A percentile compares a stretch with the other conserved stretches of the same genome.
These are phyloP conservation scores for Scaptomyza hsui DNA, from an alignment of 1,140 invertebrate species.

Conservation along the genomic window DNA sequence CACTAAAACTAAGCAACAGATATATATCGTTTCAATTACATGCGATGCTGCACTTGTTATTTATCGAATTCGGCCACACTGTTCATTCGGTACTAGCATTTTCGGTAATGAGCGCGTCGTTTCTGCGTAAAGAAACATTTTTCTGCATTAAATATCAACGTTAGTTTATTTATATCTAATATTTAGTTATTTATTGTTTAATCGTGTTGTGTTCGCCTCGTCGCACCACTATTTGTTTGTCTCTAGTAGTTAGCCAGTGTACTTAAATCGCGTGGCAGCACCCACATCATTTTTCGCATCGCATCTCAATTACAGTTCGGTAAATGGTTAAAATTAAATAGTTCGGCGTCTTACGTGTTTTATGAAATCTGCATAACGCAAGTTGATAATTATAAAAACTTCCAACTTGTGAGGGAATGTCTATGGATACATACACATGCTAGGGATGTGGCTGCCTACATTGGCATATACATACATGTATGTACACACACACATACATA, in stretches of 20 bases:
- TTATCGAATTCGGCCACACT: slow-evolving; percentile 23
- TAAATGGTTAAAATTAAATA: slow-evolving; percentile 5
- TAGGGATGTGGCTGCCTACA: not conserved
- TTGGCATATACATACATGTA: slow-evolving; percentile 5
- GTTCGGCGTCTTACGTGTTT: not conserved
- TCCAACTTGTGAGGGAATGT: not conserved
- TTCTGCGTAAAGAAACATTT: too few species aligned
- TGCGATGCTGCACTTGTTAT: not conserved
- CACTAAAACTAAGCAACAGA: not conserved
- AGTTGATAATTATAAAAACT: not conserved
- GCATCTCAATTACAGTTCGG: not conserved
- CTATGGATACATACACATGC: not conserved
- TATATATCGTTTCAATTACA: not conserved
- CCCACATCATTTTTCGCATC: slow-evolving; percentile 1
- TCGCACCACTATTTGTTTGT: not conserved
- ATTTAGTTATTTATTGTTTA: not conserved
- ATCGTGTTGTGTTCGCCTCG: not conserved
- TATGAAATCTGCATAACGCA: not conserved
- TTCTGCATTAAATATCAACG: slow-evolving; percentile 2
- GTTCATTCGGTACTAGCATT: slow-evolving; percentile 16
- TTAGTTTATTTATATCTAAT: not conserved
- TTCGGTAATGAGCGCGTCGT: slow-evolving; percentile 17
- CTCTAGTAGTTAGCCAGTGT: not conserved
- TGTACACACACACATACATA: not conserved
- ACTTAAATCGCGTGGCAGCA: slow-evolving; percentile 24